phyloP scores from a whole-genome alignment of 1,140 invertebrate genomes.

The Drosophila biarmipes region DNA sequence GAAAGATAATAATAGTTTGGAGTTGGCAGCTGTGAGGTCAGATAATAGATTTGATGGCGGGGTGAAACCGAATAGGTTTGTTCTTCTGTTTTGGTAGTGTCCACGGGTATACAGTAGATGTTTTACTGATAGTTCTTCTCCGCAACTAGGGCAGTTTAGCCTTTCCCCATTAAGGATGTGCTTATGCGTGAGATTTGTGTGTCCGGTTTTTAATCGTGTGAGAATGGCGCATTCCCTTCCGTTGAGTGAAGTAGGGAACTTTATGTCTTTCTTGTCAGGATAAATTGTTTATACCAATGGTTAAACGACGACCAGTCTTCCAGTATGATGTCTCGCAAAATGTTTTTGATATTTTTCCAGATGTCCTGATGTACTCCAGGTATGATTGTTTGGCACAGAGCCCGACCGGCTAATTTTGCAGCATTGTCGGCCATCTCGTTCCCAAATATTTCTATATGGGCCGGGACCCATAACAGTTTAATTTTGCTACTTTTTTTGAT shows the following conservation, averaged over 20 bases:
- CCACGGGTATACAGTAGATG: background rate
- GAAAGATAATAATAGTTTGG: constrained; percentile 1
- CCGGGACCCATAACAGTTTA: too few species aligned
- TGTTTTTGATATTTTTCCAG: constrained; percentile 12
- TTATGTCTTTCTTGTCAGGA: background rate
- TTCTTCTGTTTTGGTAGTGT: background rate
- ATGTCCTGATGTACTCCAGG: constrained; percentile 8
- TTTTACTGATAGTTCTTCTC: constrained; percentile 15
- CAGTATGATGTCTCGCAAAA: background rate
- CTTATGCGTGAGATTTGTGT: constrained; percentile 8
- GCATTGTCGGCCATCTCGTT: constrained; percentile 2
- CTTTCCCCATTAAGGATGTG: constrained; percentile 8
- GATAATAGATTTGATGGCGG: constrained; percentile 10
- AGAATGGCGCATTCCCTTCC: constrained; percentile 4
- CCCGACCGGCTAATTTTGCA: constrained; percentile 2
- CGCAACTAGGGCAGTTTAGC: constrained; percentile 1
- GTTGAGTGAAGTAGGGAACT: background rate
- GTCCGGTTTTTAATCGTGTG: constrained; percentile 11
- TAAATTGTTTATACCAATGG: constrained; percentile 1
- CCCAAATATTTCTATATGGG: constrained; percentile 1
- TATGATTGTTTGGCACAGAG: constrained; percentile 13
- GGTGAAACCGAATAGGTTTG: constrained; percentile 2
- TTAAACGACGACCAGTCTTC: background rate
- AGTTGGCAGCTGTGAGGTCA: constrained; percentile 1
- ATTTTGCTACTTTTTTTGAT: background rate